phyloP scores from a whole-genome alignment of 2,888 invertebrate genomes.

The Caenorhabditis sulstoni region DNA sequence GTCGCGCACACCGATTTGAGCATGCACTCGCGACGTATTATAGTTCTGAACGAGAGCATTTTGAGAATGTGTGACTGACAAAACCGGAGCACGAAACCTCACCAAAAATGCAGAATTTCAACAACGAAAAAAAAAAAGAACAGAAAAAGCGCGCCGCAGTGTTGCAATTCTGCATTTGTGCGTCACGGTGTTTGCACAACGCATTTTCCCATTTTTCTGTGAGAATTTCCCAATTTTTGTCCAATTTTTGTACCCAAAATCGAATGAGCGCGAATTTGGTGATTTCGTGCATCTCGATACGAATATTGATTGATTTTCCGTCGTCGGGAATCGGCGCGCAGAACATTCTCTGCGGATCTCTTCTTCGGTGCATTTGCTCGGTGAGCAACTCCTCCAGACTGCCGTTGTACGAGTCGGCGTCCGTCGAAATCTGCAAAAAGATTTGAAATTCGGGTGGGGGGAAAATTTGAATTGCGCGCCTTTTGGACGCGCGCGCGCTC shows the following conservation, averaged over 20 bases:
- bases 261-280: constrained; percentile 75
- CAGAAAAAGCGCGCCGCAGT: background rate
- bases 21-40: constrained; percentile 91
- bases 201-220: background rate
- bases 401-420: constrained; percentile 40
- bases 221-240: background rate
- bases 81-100: too few relatives aligned
- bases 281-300: constrained; percentile 16
- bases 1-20: constrained; percentile 87
- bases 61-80: too few relatives aligned
- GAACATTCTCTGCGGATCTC: constrained; percentile 59
- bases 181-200: background rate
- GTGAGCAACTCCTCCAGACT: constrained; percentile 60
- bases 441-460: too few relatives aligned
- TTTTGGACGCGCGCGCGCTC: constrained; percentile 64
- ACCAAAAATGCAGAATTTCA: too few relatives aligned
- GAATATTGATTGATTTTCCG: constrained; percentile 6
- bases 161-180: background rate
- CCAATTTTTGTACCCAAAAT: constrained; percentile 67
- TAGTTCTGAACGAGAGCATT: constrained; percentile 90
- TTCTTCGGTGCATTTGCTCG: constrained; percentile 28
- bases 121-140: too few relatives aligned
- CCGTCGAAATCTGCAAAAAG: constrained; percentile 50
- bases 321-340: constrained; percentile 13
- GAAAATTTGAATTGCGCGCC: too few relatives aligned